phyloP scores from a whole-genome alignment of 1,140 invertebrate genomes.

The Coenobita brevimanus region DNA sequence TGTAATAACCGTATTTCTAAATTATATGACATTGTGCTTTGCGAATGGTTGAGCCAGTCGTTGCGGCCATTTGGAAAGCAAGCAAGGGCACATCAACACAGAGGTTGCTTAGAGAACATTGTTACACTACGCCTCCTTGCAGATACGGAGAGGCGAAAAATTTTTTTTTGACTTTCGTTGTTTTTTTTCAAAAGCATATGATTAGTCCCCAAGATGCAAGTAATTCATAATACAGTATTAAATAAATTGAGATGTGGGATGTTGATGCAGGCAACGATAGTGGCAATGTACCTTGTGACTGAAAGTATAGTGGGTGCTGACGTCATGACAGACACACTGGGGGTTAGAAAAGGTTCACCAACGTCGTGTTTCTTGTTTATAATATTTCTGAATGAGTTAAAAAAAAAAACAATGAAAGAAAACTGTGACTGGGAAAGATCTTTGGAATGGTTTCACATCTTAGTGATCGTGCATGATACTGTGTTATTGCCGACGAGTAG shows the following conservation, averaged over 20 bases:
- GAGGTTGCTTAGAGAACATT: no score
- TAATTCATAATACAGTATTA: background rate
- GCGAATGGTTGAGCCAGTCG: no score
- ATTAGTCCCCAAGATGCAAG: no score
- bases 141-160: background rate
- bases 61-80: no score
- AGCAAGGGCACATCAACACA: no score
- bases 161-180: background rate
- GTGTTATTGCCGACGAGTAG: background rate
- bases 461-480: background rate
- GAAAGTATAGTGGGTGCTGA: background rate
- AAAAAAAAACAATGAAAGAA: background rate
- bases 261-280: no score
- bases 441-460: background rate
- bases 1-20: no score
- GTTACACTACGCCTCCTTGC: no score
- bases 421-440: background rate
- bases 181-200: constrained; percentile 8
- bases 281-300: no score
- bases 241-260: background rate
- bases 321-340: background rate
- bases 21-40: no score
- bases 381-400: no score
- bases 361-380: no score
- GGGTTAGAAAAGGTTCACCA: background rate